These are phyloP conservation scores for Pararge aegeria DNA, from an alignment of 1,140 invertebrate species.

Conservation along the genomic window DNA sequence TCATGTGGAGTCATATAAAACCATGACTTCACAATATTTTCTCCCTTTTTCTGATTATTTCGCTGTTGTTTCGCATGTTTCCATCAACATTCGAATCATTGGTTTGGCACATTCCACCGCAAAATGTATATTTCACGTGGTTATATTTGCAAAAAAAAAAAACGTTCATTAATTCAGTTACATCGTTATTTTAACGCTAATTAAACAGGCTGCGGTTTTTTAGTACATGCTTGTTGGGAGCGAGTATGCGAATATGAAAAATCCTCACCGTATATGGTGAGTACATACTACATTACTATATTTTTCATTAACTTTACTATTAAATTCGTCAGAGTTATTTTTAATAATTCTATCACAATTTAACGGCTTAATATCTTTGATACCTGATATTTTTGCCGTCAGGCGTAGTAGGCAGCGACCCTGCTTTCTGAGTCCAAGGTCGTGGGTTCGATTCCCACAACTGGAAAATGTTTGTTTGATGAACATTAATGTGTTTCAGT, in stretches of 20 bases:
- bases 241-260: constrained; percentile 31
- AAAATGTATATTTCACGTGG: constrained; percentile 11
- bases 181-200: constrained; percentile 76
- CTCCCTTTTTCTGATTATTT: too few species aligned
- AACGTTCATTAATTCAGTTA: constrained; percentile 35
- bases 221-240: constrained; percentile 29
- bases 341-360: neutral
- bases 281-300: neutral
- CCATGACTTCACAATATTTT: too few species aligned
- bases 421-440: too few species aligned
- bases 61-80: neutral
- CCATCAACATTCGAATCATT: neutral
- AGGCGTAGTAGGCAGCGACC: too few species aligned
- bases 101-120: constrained; percentile 3
- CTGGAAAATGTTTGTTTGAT: too few species aligned
- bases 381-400: too few species aligned
- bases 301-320: neutral
- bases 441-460: too few species aligned
- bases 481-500: too few species aligned
- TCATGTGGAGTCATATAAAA: too few species aligned
- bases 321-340: neutral
- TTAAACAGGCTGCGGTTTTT: constrained; percentile 54
- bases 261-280: neutral
- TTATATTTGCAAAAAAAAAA: constrained; percentile 9
- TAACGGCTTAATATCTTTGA: too few species aligned